These are phyloP conservation scores for Tillus elongatus DNA, from an alignment of 2,888 invertebrate species.

Conservation along the genomic window DNA sequence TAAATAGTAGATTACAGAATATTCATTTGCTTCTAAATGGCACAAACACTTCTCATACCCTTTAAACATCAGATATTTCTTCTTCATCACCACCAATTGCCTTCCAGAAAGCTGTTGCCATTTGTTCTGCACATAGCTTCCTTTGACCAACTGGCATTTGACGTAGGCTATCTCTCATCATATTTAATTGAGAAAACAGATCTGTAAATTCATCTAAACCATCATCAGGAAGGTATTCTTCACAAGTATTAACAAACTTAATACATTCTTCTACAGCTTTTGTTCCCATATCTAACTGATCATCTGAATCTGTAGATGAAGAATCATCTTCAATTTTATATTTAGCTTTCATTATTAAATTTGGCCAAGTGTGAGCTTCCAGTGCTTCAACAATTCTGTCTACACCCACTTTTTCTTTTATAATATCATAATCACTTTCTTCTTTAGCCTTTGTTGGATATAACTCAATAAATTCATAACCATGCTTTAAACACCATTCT, in stretches of 20 bases:
- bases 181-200: slow-evolving; percentile 54
- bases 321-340: slow-evolving; percentile 11
- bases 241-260: too few species aligned
- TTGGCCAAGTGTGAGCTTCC: slow-evolving; percentile 65
- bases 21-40: too few species aligned
- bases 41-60: too few species aligned
- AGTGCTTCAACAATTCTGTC: slow-evolving; percentile 60
- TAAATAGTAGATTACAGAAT: too few species aligned
- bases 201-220: slow-evolving; percentile 49
- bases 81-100: slow-evolving; percentile 65
- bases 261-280: slow-evolving; percentile 11
- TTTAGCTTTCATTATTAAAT: slow-evolving; percentile 53
- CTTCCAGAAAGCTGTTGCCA: slow-evolving; percentile 64
- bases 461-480: slow-evolving; percentile 62
- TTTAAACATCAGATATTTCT: slow-evolving; percentile 49
- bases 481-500: slow-evolving; percentile 58
- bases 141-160: slow-evolving; percentile 54
- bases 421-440: slow-evolving; percentile 43
- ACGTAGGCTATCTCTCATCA: slow-evolving; percentile 59
- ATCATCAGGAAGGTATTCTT: slow-evolving; percentile 25
- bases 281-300: slow-evolving; percentile 10
- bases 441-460: slow-evolving; percentile 43
- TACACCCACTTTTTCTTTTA: slow-evolving; percentile 54
- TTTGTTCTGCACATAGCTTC: slow-evolving; percentile 60
- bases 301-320: slow-evolving; percentile 8